Base-by-base conservation (phyloP, 23 tunicate genomes). In the Botrylloides violaceus region DNA sequence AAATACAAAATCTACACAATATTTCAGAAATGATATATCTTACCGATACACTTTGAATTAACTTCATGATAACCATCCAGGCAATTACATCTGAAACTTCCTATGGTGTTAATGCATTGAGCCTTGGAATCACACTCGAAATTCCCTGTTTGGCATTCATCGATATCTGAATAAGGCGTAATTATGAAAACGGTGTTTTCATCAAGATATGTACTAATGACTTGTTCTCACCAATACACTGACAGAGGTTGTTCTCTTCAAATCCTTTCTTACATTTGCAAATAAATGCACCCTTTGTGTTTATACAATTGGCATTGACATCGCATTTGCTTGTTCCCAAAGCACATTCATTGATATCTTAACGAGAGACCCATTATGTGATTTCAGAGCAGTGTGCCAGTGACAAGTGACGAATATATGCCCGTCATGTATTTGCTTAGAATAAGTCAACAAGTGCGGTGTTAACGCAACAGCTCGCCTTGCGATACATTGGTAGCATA, bases 271-370 rank as follows among this genome's bases (percentile, higher is more conserved):
- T 28, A 33, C 90, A 83, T 20, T 47, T 27, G 31, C 90, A 83
- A 0, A 29, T 29, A 26, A 68, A 78, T n/a, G 77, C 59, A 18
- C 90, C 90, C 3, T 56, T 70, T 0, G 83, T 79, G 65, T 83
- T 83, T 31, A 43, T 3, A 50, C 90, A 83, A 24, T 65, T 64
- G 12, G 88, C 68, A 55, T 66, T 28, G 18, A 27, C 50, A 26
- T 31, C 76, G 58, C 88, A 82, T 4, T 34, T 29, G n/a, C 30
- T 28, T 18, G 65, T 36, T 29, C 73, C 64, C 26, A 29, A 29
- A 7, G 59, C 2, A 43, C 85, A 81, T 73, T 81, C 85, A 49
- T 81, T 73, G 34, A 81, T 63, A 62, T 81, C 85, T 79, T 25
- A 23, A n/a, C n/a, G n/a, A n/a, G n/a, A n/a, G n/a, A n/a, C n/a